Evolutionary conservation across 1,140 invertebrate species (phyloP).

Genomic region (Drosophila grimshawi): DNA sequence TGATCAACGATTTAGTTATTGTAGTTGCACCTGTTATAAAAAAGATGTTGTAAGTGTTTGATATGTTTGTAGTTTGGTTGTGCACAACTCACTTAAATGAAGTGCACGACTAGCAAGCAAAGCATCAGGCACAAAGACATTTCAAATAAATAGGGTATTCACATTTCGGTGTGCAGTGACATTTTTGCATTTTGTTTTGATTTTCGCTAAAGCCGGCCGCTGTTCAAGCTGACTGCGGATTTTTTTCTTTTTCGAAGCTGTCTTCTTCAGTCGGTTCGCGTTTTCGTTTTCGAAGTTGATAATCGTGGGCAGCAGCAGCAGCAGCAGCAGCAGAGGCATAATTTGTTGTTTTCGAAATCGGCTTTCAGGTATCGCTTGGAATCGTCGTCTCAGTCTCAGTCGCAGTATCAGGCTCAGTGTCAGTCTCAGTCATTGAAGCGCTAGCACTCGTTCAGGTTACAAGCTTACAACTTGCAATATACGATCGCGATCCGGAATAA

Average conservation of each 20-base stretch:
- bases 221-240: conserved; percentile 13
- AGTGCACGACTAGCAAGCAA: no score
- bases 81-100: no score
- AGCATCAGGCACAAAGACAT: no score
- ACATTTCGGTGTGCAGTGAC: not conserved
- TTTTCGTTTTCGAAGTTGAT: conserved; percentile 25
- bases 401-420: conserved; percentile 24
- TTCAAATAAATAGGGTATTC: not conserved
- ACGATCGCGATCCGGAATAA: not conserved
- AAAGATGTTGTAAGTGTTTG: no score
- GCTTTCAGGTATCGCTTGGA: conserved; percentile 15
- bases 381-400: conserved; percentile 27
- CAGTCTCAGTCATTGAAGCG: conserved; percentile 49
- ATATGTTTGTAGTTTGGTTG: no score
- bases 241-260: conserved; percentile 22
- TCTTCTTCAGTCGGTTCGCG: conserved; percentile 10
- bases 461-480: conserved; percentile 17
- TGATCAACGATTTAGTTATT: no score
- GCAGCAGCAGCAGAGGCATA: conserved; percentile 15
- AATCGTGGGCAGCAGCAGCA: conserved; percentile 13
- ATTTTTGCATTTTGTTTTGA: not conserved
- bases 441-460: conserved; percentile 53
- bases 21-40: no score
- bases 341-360: conserved; percentile 26
- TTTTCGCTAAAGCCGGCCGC: conserved; percentile 44